A percentile compares a stretch with the other conserved stretches of the same genome.
Evolutionary conservation across 2,113 vertebrate species (phyloP).

Genomic region (Platysternon megacephalum): DNA sequence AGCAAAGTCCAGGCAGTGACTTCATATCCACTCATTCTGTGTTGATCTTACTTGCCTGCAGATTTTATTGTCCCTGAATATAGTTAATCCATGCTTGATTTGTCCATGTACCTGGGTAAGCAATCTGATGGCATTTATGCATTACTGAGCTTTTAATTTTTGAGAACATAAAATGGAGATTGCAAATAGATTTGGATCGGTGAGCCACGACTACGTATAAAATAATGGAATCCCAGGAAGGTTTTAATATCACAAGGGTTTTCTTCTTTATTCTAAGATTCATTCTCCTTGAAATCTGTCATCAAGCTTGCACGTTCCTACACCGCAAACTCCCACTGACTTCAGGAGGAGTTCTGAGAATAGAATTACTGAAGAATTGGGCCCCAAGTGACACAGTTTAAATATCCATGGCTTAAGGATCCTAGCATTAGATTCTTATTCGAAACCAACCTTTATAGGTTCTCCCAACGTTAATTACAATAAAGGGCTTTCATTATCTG

Average conservation of each 20-base stretch:
- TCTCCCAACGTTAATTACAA: not conserved
- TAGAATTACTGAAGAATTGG: not conserved
- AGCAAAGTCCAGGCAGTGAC: not conserved
- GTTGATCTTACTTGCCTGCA: not conserved
- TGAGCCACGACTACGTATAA: not conserved
- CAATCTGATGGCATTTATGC: not conserved
- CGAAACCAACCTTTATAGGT: not conserved
- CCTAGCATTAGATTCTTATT: not conserved
- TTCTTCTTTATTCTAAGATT: not conserved
- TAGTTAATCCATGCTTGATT: not conserved
- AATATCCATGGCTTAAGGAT: not conserved
- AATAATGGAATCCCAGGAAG: not conserved
- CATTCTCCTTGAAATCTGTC: not conserved
- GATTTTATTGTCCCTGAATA: not conserved
- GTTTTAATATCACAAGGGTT: not conserved
- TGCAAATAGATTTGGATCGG: not conserved
- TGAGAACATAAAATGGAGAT: not conserved
- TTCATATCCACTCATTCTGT: not conserved
- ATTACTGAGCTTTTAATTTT: not conserved
- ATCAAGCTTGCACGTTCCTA: not conserved
- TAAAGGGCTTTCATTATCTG: not conserved
- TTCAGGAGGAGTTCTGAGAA: accelerated
- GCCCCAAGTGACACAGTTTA: not conserved
- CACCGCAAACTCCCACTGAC: not conserved
- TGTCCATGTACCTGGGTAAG: not conserved